These are phyloP conservation scores for Xyrauchen texanus DNA, from an alignment of 2,113 vertebrate species.

Conservation along the genomic window DNA sequence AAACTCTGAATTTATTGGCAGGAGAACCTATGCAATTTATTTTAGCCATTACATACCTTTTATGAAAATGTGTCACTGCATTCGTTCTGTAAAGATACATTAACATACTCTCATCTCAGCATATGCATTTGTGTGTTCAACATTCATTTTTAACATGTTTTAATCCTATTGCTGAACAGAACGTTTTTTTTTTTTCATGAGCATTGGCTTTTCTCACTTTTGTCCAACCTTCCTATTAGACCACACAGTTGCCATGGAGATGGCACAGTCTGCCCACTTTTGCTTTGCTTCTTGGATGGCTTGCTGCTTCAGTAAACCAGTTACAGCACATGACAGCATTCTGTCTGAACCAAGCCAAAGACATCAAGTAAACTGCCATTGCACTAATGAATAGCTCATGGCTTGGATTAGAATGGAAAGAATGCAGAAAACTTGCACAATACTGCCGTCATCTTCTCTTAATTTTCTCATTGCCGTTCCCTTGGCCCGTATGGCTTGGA, in stretches of 20 bases:
- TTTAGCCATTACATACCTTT: no score
- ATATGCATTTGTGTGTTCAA: no score
- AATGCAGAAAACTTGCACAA: constrained; percentile 32
- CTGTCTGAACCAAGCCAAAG: constrained; percentile 51
- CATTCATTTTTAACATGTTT: no score
- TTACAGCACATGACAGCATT: constrained; percentile 42
- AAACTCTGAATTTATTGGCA: no score
- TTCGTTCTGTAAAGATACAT: no score
- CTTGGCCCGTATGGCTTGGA: constrained; percentile 8
- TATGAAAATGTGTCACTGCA: no score
- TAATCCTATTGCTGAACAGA: no score
- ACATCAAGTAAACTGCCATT: constrained; percentile 32
- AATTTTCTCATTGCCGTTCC: not conserved
- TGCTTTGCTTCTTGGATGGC: constrained; percentile 43
- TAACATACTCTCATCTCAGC: no score
- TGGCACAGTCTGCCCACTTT: constrained; percentile 47
- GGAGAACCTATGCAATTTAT: no score
- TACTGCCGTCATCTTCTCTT: constrained; percentile 8
- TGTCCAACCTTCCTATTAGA: constrained; percentile 45
- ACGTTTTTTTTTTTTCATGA: not conserved
- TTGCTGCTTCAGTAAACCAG: constrained; percentile 52
- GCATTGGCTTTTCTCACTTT: constrained; percentile 12
- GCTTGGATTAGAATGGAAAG: constrained; percentile 34
- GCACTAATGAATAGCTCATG: constrained; percentile 44
- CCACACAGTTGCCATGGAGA: constrained; percentile 53